phyloP scores from a whole-genome alignment of 53 echinoderm and acorn worm genomes.

The Hippasteria phrygiana region DNA sequence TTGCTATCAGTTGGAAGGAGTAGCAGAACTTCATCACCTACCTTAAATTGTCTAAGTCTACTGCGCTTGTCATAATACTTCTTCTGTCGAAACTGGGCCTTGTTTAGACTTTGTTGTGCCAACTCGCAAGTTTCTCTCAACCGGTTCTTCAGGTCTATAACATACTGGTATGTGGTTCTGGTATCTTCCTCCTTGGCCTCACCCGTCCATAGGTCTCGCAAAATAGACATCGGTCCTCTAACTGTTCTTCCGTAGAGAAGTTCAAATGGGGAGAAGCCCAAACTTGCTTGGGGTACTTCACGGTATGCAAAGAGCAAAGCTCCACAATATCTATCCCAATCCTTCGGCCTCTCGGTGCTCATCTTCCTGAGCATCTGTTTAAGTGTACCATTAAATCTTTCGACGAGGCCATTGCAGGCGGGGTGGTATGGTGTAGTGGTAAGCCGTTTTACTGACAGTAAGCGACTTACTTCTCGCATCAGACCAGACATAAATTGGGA shows the following conservation, averaged over 20 bases:
- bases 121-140: constrained; percentile 65
- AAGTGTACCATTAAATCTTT: constrained; percentile 66
- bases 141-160: constrained; percentile 58
- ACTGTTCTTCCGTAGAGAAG: constrained; percentile 66
- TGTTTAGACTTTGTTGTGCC: constrained; percentile 21
- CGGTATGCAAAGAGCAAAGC: constrained; percentile 61
- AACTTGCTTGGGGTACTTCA: constrained; percentile 63
- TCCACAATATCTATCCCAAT: constrained; percentile 65
- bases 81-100: constrained; percentile 43
- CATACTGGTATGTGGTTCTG: constrained; percentile 63
- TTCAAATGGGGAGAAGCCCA: constrained; percentile 73
- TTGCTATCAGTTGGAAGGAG: constrained; percentile 54
- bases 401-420: too few species aligned
- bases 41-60: constrained; percentile 37
- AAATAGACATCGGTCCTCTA: constrained; percentile 66
- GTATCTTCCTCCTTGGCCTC: constrained; percentile 28
- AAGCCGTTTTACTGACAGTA: constrained; percentile 69
- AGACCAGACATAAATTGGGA: too few species aligned
- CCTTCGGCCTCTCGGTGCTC: constrained; percentile 65
- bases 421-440: too few species aligned
- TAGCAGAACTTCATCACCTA: constrained; percentile 46
- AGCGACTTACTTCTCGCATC: constrained; percentile 66
- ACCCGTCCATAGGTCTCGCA: constrained; percentile 61
- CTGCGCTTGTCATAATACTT: constrained; percentile 43
- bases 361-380: constrained; percentile 62